Percentiles rank a stretch among this genome's conserved stretches.
These are phyloP conservation scores for Barypeithes pellucidus DNA, from an alignment of 2,888 invertebrate species.

Conservation along the genomic window DNA sequence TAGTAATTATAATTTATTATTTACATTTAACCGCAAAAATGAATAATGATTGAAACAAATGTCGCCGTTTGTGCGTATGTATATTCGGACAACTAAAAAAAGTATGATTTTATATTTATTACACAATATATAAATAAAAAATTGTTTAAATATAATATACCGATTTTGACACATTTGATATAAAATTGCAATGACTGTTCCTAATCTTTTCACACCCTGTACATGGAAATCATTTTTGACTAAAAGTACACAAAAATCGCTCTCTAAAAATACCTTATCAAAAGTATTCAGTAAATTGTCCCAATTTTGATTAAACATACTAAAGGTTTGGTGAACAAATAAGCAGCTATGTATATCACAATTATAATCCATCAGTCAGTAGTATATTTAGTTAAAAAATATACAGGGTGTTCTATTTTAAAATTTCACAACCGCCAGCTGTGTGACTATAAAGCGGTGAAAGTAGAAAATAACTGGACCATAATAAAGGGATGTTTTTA, in stretches of 20 bases:
- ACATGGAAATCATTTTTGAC: constrained; percentile 62
- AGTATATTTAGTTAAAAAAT: background rate
- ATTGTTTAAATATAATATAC: constrained; percentile 64
- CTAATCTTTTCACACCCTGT: constrained; percentile 68
- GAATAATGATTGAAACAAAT: constrained; percentile 45
- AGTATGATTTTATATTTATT: constrained; percentile 39
- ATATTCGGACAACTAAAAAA: constrained; percentile 34
- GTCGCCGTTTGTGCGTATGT: constrained; percentile 49
- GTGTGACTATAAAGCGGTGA: too few species aligned
- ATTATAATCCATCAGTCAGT: background rate
- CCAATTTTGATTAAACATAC: background rate
- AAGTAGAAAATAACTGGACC: too few species aligned
- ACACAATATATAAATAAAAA: constrained; percentile 26
- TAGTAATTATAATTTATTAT: constrained; percentile 51
- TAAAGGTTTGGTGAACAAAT: background rate
- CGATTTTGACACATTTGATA: constrained; percentile 71
- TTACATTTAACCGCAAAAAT: constrained; percentile 46
- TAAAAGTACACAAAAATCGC: constrained; percentile 25
- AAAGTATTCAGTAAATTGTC: background rate
- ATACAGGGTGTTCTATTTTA: background rate
- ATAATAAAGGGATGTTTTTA: too few species aligned
- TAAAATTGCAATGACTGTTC: constrained; percentile 69
- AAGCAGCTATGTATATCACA: background rate
- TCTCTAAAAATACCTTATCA: constrained; percentile 14
- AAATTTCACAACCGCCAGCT: background rate